Conservation (phyloP, 2,797 vertebrate species). For the Merluccius polli region DNA sequence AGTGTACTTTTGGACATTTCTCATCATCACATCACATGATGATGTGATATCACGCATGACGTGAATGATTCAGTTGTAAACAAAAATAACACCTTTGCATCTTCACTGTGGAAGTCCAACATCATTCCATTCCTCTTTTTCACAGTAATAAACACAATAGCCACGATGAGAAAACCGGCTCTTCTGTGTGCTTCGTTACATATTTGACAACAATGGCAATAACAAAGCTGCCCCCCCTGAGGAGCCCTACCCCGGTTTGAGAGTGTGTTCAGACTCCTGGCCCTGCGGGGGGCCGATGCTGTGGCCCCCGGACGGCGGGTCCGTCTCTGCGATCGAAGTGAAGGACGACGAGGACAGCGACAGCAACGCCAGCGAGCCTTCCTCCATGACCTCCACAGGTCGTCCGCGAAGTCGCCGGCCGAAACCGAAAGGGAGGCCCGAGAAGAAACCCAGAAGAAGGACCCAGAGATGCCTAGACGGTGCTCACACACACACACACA, state of each 20-base stretch:
- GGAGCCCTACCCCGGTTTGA: slow-evolving; percentile 49
- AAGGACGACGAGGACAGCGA: slow-evolving; percentile 2
- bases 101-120: not conserved
- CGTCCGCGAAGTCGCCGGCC: not conserved
- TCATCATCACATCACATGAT: not conserved
- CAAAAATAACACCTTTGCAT: not conserved
- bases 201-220: not conserved
- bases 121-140: not conserved
- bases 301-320: slow-evolving; percentile 20
- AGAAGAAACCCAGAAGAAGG: slow-evolving; percentile 7
- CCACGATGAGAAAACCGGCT: not conserved
- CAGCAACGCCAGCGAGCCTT: slow-evolving; percentile 45
- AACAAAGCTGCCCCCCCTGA: not conserved
- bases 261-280: slow-evolving; percentile 28
- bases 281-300: slow-evolving; percentile 25
- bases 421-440: slow-evolving; percentile 1
- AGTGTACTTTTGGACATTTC: not conserved
- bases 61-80: not conserved
- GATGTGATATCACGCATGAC: not conserved
- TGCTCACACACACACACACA: not conserved
- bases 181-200: not conserved
- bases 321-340: slow-evolving; percentile 24
- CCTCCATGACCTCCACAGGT: slow-evolving; percentile 45
- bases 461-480: not conserved
- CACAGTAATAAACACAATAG: not conserved